These are phyloP conservation scores for Chaetops frenatus DNA, from an alignment of 2,113 vertebrate genomes.

Conservation along the genomic window DNA sequence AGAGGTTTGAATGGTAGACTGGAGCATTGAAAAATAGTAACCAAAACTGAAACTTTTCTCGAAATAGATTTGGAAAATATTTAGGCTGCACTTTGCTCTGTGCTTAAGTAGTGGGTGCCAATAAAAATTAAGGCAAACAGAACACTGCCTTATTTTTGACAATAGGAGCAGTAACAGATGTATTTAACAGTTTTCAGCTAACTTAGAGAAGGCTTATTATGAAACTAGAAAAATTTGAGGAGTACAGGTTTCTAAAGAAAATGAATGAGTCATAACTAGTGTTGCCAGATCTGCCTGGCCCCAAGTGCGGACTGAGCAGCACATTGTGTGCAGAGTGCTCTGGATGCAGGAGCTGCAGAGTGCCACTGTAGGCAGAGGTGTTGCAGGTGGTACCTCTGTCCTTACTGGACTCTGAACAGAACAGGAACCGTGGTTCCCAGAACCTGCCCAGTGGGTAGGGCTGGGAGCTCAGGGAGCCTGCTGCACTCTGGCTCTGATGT, in stretches of 20 bases:
- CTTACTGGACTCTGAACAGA: background rate
- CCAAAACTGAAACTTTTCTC: background rate
- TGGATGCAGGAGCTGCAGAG: background rate
- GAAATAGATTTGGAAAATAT: slow-evolving; percentile 35
- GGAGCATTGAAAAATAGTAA: background rate
- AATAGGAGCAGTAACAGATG: slow-evolving; percentile 16
- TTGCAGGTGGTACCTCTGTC: background rate
- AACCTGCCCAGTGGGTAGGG: background rate
- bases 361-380: background rate
- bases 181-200: slow-evolving; percentile 23
- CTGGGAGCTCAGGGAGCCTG: background rate
- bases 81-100: background rate
- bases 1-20: background rate
- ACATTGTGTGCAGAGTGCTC: background rate
- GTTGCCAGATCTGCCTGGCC: slow-evolving; percentile 26
- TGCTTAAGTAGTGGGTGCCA: background rate
- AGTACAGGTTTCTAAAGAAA: slow-evolving; percentile 28
- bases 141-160: slow-evolving; percentile 13
- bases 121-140: slow-evolving; percentile 22
- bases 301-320: background rate
- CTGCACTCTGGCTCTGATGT: background rate
- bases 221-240: slow-evolving; percentile 17
- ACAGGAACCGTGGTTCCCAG: fast-evolving
- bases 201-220: slow-evolving; percentile 8
- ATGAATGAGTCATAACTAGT: background rate